phyloP scores from a whole-genome alignment of 2,888 invertebrate genomes.

The Vanessa cardui region DNA sequence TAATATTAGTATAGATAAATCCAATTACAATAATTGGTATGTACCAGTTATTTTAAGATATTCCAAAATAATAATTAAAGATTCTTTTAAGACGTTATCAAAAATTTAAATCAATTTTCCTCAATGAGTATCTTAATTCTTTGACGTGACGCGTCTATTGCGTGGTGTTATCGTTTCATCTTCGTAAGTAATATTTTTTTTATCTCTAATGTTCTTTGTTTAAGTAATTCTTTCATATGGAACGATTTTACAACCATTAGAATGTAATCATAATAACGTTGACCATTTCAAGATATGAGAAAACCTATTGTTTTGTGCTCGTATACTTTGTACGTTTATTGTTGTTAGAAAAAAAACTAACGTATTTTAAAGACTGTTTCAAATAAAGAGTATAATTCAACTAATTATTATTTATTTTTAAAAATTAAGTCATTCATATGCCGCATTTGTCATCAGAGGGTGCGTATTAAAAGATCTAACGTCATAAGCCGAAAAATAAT shows the following conservation, averaged over 20 bases:
- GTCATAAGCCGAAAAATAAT: conserved; percentile 19
- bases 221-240: neutral
- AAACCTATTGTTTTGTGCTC: conserved; percentile 17
- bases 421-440: neutral
- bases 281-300: conserved; percentile 24
- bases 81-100: no score
- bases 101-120: neutral
- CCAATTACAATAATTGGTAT: no score
- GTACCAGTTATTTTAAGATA: no score
- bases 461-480: conserved; percentile 6
- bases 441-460: neutral
- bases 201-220: neutral
- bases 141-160: neutral
- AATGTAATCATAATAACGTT: conserved; percentile 23
- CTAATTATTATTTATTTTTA: neutral
- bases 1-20: no score
- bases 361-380: neutral
- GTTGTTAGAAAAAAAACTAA: neutral
- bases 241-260: conserved; percentile 16
- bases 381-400: neutral
- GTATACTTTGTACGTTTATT: conserved; percentile 18
- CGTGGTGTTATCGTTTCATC: neutral
- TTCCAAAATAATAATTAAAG: no score
- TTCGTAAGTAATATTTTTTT: neutral
- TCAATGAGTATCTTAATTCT: neutral